Percentiles rank a stretch among this genome's conserved stretches.
These are phyloP conservation scores for Pelagia noctiluca DNA, from an alignment of 30 jellyfish, hydroid and myxozoan species.

Conservation along the genomic window DNA sequence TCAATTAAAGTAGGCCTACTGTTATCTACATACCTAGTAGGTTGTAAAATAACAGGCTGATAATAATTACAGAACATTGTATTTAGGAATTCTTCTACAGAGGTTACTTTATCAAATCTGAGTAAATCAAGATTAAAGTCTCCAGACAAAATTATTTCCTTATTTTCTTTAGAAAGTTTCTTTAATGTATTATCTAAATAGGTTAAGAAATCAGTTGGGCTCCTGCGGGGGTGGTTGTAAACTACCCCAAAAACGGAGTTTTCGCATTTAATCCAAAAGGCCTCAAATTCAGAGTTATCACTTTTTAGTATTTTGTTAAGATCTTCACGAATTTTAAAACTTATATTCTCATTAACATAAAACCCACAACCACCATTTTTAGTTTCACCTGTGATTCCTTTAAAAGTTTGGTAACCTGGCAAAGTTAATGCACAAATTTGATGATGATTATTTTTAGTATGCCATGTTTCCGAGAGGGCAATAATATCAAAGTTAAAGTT, in stretches of 20 bases:
- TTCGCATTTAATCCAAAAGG: conserved; percentile 21
- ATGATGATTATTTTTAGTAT: conserved; percentile 9
- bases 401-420: conserved; percentile 1
- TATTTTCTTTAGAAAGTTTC: conserved; percentile 23
- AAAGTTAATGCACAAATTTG: conserved; percentile 4
- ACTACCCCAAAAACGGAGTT: conserved; percentile 27
- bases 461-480: conserved; percentile 43
- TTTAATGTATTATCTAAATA: conserved; percentile 9
- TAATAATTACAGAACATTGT: conserved; percentile 8
- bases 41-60: conserved; percentile 22
- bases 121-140: conserved; percentile 23
- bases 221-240: conserved; percentile 13
- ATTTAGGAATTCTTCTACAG: conserved; percentile 16
- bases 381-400: conserved; percentile 16
- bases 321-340: conserved; percentile 18
- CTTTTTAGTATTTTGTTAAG: conserved; percentile 7
- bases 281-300: conserved; percentile 12
- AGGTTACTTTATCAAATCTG: conserved; percentile 13
- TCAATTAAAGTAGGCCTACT: conserved; percentile 15
- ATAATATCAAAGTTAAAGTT: conserved; percentile 19
- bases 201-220: not conserved
- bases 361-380: conserved; percentile 29
- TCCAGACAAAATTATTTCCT: conserved; percentile 2
- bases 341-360: conserved; percentile 9
- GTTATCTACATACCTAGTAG: not conserved